A percentile compares a stretch with the other conserved stretches of the same genome.
Evolutionary conservation across 2,113 vertebrate species (phyloP).

Genomic region (Rhizomys pruinosus): DNA sequence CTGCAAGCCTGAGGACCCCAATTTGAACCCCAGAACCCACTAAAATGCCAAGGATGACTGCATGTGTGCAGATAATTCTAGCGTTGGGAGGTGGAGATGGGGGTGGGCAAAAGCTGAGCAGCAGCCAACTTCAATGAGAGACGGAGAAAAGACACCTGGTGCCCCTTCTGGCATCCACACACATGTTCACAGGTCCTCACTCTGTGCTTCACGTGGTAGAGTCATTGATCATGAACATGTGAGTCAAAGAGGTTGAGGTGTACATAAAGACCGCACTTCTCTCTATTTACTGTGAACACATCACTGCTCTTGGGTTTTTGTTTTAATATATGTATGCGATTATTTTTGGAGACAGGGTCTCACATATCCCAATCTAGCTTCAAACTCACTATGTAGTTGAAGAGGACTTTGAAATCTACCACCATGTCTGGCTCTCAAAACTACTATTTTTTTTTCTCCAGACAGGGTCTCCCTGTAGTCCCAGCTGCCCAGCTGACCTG

Average conservation of each 20-base stretch:
- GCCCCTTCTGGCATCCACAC: too few relatives aligned
- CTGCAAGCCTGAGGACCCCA: too few relatives aligned
- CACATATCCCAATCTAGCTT: background rate
- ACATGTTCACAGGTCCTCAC: background rate
- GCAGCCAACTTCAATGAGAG: background rate
- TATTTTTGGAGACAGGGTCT: background rate
- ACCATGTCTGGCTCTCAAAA: background rate
- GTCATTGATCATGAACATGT: background rate
- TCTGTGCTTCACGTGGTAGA: too few relatives aligned
- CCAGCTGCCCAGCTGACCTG: too few relatives aligned
- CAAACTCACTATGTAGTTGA: background rate
- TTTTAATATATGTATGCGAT: too few relatives aligned
- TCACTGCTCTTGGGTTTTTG: too few relatives aligned
- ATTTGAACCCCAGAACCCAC: background rate
- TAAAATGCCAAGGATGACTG: background rate
- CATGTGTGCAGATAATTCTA: background rate
- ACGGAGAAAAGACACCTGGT: too few relatives aligned
- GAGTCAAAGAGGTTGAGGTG: background rate
- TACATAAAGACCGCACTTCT: too few relatives aligned
- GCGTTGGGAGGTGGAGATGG: too few relatives aligned
- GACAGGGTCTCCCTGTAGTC: too few relatives aligned
- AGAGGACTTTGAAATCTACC: background rate
- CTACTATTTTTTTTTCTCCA: too few relatives aligned
- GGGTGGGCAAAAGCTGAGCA: too few relatives aligned
- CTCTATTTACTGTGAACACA: background rate